Conservation (phyloP, 2,888 invertebrate genomes). For the Standfussiana lucernea region DNA sequence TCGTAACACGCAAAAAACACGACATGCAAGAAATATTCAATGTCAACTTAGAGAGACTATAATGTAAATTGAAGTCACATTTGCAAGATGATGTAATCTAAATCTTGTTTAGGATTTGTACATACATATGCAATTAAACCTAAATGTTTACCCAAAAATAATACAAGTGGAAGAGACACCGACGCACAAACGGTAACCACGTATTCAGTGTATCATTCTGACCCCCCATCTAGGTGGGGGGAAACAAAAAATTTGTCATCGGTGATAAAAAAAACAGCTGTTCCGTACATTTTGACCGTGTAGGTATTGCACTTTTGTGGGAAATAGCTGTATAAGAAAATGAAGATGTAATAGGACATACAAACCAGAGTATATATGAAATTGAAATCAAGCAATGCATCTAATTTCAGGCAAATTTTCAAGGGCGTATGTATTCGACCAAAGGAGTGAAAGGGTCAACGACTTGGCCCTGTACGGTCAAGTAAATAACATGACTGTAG, state of each 20-base stretch:
- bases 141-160: neutral
- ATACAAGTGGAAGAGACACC: too few species aligned
- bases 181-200: too few species aligned
- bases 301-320: too few species aligned
- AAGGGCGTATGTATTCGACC: neutral
- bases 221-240: too few species aligned
- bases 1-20: conserved; percentile 11
- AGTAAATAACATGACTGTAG: neutral
- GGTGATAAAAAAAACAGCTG: too few species aligned
- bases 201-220: too few species aligned
- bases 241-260: too few species aligned
- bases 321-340: too few species aligned
- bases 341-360: neutral
- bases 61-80: neutral
- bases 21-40: conserved; percentile 36
- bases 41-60: conserved; percentile 15
- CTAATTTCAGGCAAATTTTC: neutral
- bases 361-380: neutral
- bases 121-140: too few species aligned
- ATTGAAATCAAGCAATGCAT: neutral
- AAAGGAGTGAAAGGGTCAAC: neutral
- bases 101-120: neutral
- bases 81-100: conserved; percentile 12
- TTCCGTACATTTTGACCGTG: too few species aligned
- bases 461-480: neutral